Base-by-base conservation (phyloP, 2,888 invertebrate genomes). In the Epinotia demarniana region DNA sequence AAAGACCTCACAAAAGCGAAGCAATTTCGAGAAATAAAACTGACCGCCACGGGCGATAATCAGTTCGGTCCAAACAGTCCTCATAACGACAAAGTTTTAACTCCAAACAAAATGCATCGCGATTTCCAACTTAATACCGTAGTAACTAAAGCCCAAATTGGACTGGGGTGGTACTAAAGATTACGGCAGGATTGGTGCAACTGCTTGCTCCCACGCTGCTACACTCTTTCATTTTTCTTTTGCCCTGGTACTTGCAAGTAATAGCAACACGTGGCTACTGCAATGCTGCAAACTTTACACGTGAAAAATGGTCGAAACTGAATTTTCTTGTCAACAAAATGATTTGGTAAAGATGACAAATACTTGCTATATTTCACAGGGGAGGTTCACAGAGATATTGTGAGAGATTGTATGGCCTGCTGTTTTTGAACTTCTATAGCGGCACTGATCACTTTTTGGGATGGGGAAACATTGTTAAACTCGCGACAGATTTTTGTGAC, bases 31-130 rank as follows among this genome's bases (percentile, higher is more conserved):
- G 18, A 58, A 69, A 69, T 69, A 69, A 69, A 69, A 60, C 58
- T 57, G 69, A 60, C 58, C 43, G 69, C 69, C 69, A 27, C 43
- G 23, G 69, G 69, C 69, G 39, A 69, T 69, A 69, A 69, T 60
- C 69, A 60, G 69, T 57, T 60, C 57, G 55, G 66, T 55, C 18
- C 66, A 53, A 53, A 33, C 27, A 55, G n/a, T n/a, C 46, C 18
- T 46, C 12, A 39, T 6, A 6, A n/a, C 8, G 46, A 57, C 16
- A 58, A 46, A n/a, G 60, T n/a, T 12, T 0, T 19, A 69, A 60
- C 46, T 60, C n/a, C 58, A 18, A 57, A 23, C 18, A 12, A 23
- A 60, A 46, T 46, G 11, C 27, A n/a, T 11, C 12, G 19, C 57
- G 13, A 60, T n/a, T 23, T 46, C 12, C 5, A 46, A 57, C n/a